Conservation (phyloP, 2,113 vertebrate species). For the Syngnathus floridae region DNA sequence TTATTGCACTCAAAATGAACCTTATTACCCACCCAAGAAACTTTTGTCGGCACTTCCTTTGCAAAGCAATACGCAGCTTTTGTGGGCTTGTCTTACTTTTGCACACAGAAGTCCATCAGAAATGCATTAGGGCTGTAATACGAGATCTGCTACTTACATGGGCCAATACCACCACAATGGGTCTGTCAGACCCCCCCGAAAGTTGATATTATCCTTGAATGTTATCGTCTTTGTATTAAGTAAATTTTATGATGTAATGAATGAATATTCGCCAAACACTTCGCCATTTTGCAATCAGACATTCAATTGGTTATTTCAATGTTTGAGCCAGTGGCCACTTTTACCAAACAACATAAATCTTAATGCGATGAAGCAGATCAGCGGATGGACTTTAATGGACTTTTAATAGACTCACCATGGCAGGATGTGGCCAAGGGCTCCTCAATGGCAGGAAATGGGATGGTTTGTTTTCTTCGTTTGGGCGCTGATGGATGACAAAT, state of each 20-base stretch:
- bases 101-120: background rate
- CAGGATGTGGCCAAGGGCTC: slow-evolving; percentile 44
- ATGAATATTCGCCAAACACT: too few relatives aligned
- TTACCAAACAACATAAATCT: slow-evolving; percentile 14
- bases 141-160: background rate
- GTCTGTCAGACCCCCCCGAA: background rate
- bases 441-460: slow-evolving; percentile 52
- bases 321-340: background rate
- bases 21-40: too few relatives aligned
- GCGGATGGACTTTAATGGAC: slow-evolving; percentile 44
- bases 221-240: background rate
- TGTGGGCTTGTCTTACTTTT: too few relatives aligned
- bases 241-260: too few relatives aligned
- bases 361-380: slow-evolving; percentile 36
- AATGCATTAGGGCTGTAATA: background rate
- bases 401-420: slow-evolving; percentile 62
- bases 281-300: too few relatives aligned
- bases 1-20: background rate
- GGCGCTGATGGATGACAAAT: slow-evolving; percentile 48
- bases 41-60: background rate
- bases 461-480: slow-evolving; percentile 34
- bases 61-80: background rate
- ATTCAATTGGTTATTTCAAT: background rate
- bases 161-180: background rate
- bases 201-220: background rate